These are phyloP conservation scores for Syndactyla subalaris DNA, from an alignment of 2,797 vertebrate genomes.

Conservation along the genomic window DNA sequence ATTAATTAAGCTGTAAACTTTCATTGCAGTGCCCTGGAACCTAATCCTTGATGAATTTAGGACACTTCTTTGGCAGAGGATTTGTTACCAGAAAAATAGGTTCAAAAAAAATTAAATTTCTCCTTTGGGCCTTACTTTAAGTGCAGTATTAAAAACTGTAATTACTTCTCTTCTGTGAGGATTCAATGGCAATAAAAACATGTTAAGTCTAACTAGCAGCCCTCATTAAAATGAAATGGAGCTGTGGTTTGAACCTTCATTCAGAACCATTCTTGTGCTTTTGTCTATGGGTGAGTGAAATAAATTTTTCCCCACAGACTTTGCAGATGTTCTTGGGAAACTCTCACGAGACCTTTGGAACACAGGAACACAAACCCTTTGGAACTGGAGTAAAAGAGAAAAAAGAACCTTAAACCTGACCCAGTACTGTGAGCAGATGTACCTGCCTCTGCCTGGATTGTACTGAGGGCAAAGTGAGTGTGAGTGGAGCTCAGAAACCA, in stretches of 20 bases:
- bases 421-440: accelerated
- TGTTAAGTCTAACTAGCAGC: neutral
- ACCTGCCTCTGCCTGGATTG: neutral
- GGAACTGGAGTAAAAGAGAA: neutral
- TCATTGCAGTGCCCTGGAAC: neutral
- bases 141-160: neutral
- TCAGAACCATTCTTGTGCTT: neutral
- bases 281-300: neutral
- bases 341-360: neutral
- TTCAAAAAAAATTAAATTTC: neutral
- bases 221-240: neutral
- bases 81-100: neutral
- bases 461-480: neutral
- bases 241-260: neutral
- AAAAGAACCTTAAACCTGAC: neutral
- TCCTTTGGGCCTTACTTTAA: neutral
- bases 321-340: neutral
- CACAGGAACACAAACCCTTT: neutral
- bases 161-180: neutral
- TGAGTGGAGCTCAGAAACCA: neutral
- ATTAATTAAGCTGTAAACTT: neutral
- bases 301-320: neutral
- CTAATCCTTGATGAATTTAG: neutral
- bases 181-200: neutral
- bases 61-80: neutral